These are phyloP conservation scores for Urocolius indicus DNA, from an alignment of 2,113 vertebrate species.

Conservation along the genomic window DNA sequence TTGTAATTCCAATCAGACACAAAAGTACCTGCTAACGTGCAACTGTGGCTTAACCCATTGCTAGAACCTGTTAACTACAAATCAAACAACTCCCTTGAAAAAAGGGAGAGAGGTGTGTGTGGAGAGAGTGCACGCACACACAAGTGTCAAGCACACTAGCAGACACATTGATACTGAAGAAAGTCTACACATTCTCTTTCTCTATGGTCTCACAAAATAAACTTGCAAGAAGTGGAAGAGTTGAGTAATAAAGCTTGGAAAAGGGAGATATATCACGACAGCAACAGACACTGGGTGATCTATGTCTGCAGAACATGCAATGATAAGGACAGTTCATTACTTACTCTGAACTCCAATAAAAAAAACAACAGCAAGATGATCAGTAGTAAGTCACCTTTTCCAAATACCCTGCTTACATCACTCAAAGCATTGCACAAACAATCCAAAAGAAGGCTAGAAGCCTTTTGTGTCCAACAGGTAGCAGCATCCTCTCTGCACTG, in stretches of 20 bases:
- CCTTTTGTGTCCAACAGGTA: accelerated
- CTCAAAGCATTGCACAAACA: accelerated
- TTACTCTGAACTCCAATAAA: neutral
- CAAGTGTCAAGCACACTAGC: neutral
- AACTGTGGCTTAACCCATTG: neutral
- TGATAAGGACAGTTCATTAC: neutral
- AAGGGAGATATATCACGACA: neutral
- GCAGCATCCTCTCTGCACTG: neutral
- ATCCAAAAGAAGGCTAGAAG: accelerated
- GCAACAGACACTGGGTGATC: neutral
- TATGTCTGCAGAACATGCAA: accelerated
- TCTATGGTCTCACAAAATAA: neutral
- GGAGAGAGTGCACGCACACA: neutral
- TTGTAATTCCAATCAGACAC: neutral
- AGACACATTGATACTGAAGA: neutral
- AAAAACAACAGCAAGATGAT: neutral
- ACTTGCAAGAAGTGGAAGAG: neutral
- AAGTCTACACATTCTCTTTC: neutral
- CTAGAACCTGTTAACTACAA: neutral
- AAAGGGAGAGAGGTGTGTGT: neutral
- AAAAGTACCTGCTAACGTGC: conserved; percentile 1
- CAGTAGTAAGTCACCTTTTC: neutral
- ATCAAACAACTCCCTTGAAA: neutral
- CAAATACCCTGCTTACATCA: accelerated
- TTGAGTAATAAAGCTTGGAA: neutral